Evolutionary conservation across 2,113 vertebrate genomes (phyloP), one percentile per base, ranked within the genome.

Genomic region (Garra rufa): DNA sequence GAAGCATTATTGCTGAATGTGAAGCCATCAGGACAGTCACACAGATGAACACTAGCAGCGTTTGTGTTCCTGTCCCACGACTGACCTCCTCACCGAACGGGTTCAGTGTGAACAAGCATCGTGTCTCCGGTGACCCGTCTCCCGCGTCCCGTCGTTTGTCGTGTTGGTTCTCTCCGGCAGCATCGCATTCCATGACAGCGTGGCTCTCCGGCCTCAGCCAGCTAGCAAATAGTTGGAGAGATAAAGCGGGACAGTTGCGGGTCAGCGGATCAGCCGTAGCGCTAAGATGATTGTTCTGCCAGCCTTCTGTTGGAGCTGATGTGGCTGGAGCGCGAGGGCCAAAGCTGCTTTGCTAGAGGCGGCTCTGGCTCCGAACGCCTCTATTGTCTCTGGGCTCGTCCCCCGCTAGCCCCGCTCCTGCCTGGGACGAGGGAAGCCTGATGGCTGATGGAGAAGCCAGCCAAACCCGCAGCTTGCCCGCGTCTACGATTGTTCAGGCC

Each of bases 261-360:
- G 94, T 94, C 93, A 94, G 90, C 88, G 81, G 91, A 91, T 93
- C 90, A 92, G 90, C 93, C 91, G 91, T 92, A 92, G 92, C 92
- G 92, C 93, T 94, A 93, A 93, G 92, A 92, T 92, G 92, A 92
- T 93, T 92, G 91, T 92, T 92, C 89, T 94, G 93, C 94, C 93
- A 94, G 92, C 90, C 93, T 90, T 93, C 94, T 94, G 94, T 93
- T 92, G 92, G 88, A 91, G 91, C 91, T 92, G 92, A 93, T 92
- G 93, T 87, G 92, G 92, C 91, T 93, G 91, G 89, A 93, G 90
- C 89, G 3, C 17, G 6, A 78, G 48, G 84, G 71, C 70, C 50
- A 87, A 87, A 89, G 86, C 88, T 30, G 81, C 85, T 89, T 87
- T 83, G 93, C 95, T 94, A 91, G 92, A 94, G 94, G 93, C 93